Evolutionary conservation across 2,113 vertebrate species (phyloP), one percentile per base, ranked within the genome.

Genomic region (Hiodon tergisus): DNA sequence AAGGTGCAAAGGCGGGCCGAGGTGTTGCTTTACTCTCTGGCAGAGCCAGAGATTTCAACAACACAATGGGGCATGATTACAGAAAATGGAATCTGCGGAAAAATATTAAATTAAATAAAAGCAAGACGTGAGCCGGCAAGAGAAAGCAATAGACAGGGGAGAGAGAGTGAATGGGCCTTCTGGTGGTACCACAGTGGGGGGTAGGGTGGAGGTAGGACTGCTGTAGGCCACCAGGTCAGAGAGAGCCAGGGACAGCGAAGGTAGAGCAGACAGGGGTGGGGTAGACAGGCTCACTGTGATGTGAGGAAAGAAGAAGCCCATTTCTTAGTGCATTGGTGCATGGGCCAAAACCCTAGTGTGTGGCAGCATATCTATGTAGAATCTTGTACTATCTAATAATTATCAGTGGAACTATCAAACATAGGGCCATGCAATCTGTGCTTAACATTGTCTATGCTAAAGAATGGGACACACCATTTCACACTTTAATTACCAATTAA

Each of bases 151-250:
- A 71, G 61, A 62, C 16, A 71, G 50, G 48, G 62, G n/a, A 74
- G 17, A 53, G 31, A 47, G 11, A 76, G 60, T 16, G 47, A 46
- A 52, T 51, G 67, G 47, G 58, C 13, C 8, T 48, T 10, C 9
- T 46, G 63, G 4, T 8, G 6, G 7, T 69, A 53, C 7, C 47
- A 31, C 50, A 16, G 61, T 61, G 51, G 55, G 54, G 46, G 60
- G 62, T 14, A 10, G 31, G 69, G 57, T 50, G 78, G 51, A 52
- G 70, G 55, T 50, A 76, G 54, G 77, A 77, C 62, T 31, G 31
- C 31, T 31, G 31, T 80, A 75, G 81, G 67, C 69, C 81, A 82
- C 67, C 48, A 78, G 54, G 67, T 53, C 62, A 76, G 58, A 73
- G 14, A 75, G 70, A 75, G 47, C 50, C 63, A 46, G n/a, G 55